Evolutionary conservation across 2,888 invertebrate genomes (phyloP).

Genomic region (Polyommatus iphigenia): DNA sequence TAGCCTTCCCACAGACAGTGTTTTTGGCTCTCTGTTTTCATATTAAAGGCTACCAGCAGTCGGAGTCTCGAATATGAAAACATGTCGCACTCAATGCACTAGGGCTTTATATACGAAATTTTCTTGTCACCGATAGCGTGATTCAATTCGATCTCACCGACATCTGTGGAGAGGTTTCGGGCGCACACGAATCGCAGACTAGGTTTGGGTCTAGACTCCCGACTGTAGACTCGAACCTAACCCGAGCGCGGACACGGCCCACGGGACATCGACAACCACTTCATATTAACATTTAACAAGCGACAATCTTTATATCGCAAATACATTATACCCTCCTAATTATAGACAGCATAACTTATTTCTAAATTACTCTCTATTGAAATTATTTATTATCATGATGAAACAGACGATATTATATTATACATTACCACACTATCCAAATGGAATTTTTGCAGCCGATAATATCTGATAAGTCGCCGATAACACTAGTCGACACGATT

Average conservation of each 20-base stretch:
- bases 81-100: neutral
- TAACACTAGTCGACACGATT: no score
- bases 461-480: neutral
- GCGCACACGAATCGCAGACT: neutral
- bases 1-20: neutral
- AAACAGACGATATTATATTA: no score
- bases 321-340: no score
- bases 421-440: no score
- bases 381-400: no score
- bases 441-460: neutral
- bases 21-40: neutral
- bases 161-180: neutral
- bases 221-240: neutral
- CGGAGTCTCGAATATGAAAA: slow-evolving; percentile 1
- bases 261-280: no score
- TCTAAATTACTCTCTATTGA: no score
- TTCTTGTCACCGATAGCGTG: neutral
- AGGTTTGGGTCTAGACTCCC: neutral
- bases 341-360: no score
- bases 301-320: no score
- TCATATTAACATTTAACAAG: no score
- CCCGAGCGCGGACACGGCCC: neutral
- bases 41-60: neutral
- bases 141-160: neutral
- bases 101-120: neutral